Base-by-base conservation (phyloP, 2,888 invertebrate species). In the Andrena trimmerana region DNA sequence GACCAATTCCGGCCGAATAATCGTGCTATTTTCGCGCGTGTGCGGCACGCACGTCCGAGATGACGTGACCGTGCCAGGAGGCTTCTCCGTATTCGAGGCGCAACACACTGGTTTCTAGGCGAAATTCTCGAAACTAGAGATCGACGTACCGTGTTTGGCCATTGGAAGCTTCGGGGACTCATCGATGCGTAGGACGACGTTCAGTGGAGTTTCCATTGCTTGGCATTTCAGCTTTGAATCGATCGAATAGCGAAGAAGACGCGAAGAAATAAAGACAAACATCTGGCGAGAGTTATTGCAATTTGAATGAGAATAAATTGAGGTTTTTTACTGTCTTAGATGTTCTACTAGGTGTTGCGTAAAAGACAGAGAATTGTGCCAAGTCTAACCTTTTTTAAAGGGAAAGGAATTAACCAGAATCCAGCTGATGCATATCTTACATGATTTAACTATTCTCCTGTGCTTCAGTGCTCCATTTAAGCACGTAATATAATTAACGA, bases 1-100 rank as follows among this genome's bases (percentile, higher is more conserved):
- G 74, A 77, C 68, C 71, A 59, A 84, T 84, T 83, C 77, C 57
- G 75, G 8, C 6, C 63, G 79, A 83, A 79, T 67, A 72, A 83
- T 84, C 79, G 69, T 54, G 78, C 79, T 83, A 83, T 84, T 84
- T 83, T 78, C 68, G 78, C 78, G 67, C 73, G 70, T 60, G 77
- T 73, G 50, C 62, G 54, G 57, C 73, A 76, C 85, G 85, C 72
- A 71, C 67, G 72, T 78, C 54, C 63, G 70, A 65, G 67, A 65
- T 87, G 80, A 85, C 86, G 85, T 77, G 86, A 85, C 71, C 68
- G 77, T 83, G 83, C 78, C 87, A 78, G 72, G 74, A 63, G 13
- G 52, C 31, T 74, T 78, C 81, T 52, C 24, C 79, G 62, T 60
- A 60, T 71, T 77, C 65, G 70, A 69, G 48, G 16, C 70, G 66